Evolutionary conservation across 1,140 invertebrate genomes (phyloP), one percentile per base, ranked within the genome.

Genomic region (Asbolus verrucosus): DNA sequence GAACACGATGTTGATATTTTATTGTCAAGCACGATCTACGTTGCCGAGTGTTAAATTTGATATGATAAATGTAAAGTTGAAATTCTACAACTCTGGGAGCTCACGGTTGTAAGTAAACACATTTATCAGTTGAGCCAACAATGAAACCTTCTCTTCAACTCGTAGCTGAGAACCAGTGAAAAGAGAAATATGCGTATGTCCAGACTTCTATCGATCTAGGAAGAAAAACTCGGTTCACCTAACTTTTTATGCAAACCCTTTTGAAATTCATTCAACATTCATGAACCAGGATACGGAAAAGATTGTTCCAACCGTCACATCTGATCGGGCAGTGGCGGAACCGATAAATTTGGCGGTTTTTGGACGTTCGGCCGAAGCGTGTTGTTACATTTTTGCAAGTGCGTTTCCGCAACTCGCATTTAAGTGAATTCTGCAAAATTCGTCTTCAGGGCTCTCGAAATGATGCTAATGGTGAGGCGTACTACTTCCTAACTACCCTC

Each of bases 21-120:
- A 54, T 27, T 54, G 11, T 54, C 19, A 14, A 24, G 46, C 24
- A 27, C 46, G 46, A 27, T 54, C 21, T 54, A 8, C 8, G 46
- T 27, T 27, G 21, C 21, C 18, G 11, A 54, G 46, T 27, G 46
- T 54, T 54, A 54, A 54, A 54, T 54, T 65, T 24, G 16, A 65
- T 41, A 65, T 65, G 63, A 65, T 65, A 39, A 65, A 65, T 65
- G 31, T 30, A 46, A 46, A 46, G 63, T 46, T 21, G 63, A 65
- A 65, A 65, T 67, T 14, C 43, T 67, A 18, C 19, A 43, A 36
- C n/a, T 67, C 63, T 65, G 38, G 24, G 43, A 46, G 41, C 14
- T 82, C 1, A 85, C 62, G 0, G 85, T 67, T 24, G 33, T 15
- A 14, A 54, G 41, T 67, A 67, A 67, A 67, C 46, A 67, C 46